Evolutionary conservation across 2,113 vertebrate genomes (phyloP), one percentile per base, ranked within the genome.

Genomic region (Boleophthalmus pectinirostris): DNA sequence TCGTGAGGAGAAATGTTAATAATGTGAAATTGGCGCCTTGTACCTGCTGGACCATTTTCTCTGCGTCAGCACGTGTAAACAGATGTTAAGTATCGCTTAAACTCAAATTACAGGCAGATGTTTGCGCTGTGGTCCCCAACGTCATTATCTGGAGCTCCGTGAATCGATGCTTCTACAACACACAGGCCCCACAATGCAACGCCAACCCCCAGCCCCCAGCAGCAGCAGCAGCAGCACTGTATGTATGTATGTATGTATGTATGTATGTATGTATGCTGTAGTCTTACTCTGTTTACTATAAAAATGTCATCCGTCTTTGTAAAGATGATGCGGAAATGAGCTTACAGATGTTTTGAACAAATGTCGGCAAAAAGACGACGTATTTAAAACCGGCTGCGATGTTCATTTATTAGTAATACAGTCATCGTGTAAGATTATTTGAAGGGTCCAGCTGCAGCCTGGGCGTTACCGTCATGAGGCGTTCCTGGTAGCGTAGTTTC

Each of bases 41-140:
- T 80, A 78, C 73, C 80, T 81, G 12, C 14, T 49, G 75, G 71
- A 63, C 67, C 51, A 1, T 73, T 45, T 35, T 21, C 53, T 35
- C 5, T 68, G 71, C 75, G 53, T 80, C 76, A 75, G 66, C 69
- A 72, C 38, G 69, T 65, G 45, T 70, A 38, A 80, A 65, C 70
- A 77, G 71, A 68, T 77, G 76, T 81, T 67, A 66, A 72, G 38
- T 76, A 66, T 78, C 24, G 47, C 23, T 81, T 74, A 66, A 70
- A 60, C 51, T 74, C 43, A 47, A 66, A 66, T 66, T 66, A 66
- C 13, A 24, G 43, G 43, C 43, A 66, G 43, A 66, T 46, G 25
- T 38, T 21, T 38, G 5, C 67, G n/a, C 67, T 23, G 64, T 43
- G 24, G 35, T 66, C 43, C 38, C 21, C 21, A 46, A 66, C 18